These are phyloP conservation scores for Camarhynchus parvulus DNA, from an alignment of 2,113 vertebrate genomes.

Conservation along the genomic window DNA sequence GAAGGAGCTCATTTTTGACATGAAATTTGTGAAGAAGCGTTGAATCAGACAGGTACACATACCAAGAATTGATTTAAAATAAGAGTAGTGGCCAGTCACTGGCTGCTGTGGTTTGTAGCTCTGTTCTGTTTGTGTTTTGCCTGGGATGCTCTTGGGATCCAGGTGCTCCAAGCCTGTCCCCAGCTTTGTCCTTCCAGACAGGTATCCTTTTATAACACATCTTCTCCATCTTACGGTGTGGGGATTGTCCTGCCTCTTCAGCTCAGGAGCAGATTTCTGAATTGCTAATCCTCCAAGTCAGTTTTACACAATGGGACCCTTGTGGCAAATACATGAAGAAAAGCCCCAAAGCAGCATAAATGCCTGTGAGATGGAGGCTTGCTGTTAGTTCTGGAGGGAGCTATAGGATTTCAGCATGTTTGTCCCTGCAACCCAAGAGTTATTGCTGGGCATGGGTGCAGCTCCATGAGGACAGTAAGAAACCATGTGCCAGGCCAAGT, in stretches of 20 bases:
- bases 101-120: not conserved
- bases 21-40: not conserved
- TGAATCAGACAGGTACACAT: not conserved
- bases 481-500: not conserved
- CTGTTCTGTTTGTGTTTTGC: not conserved
- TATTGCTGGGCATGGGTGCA: not conserved
- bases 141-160: not conserved
- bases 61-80: not conserved
- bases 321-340: not conserved
- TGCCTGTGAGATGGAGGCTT: not conserved
- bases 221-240: rapidly evolving
- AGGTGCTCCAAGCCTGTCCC: not conserved
- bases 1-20: not conserved
- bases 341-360: not conserved
- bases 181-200: not conserved
- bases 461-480: not conserved
- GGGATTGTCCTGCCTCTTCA: not conserved
- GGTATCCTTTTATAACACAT: not conserved
- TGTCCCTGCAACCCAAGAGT: not conserved
- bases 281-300: not conserved
- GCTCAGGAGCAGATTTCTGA: rapidly evolving
- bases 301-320: not conserved
- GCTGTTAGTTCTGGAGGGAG: not conserved
- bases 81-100: not conserved
- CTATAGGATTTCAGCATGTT: not conserved